Conservation (phyloP, 1,140 invertebrate genomes). For the Scaptodrosophila lebanonensis region DNA sequence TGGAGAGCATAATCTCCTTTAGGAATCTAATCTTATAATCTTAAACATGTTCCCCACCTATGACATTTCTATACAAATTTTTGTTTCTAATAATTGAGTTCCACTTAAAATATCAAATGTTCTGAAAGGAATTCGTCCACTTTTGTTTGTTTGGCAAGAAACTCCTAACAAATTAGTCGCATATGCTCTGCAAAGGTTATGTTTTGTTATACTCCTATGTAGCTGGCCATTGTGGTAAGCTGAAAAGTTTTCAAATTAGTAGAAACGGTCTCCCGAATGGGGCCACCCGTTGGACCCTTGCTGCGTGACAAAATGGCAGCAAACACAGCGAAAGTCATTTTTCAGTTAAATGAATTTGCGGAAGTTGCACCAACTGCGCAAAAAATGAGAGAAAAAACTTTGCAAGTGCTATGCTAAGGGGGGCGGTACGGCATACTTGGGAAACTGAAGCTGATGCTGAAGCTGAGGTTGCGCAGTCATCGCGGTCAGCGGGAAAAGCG, state of each 20-base stretch:
- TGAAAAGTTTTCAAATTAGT: neutral
- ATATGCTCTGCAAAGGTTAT: no score
- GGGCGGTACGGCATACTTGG: neutral
- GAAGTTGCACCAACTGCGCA: conserved; percentile 60
- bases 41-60: no score
- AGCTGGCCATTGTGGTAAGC: no score
- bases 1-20: no score
- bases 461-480: conserved; percentile 23
- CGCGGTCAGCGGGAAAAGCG: conserved; percentile 54
- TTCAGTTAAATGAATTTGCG: conserved; percentile 74
- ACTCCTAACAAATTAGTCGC: no score
- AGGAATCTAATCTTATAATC: no score
- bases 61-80: no score
- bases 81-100: no score
- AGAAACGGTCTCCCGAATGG: conserved; percentile 20
- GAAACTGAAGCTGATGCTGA: conserved; percentile 17
- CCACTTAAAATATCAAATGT: no score
- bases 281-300: conserved; percentile 11
- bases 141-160: no score
- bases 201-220: no score
- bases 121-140: no score
- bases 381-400: conserved; percentile 38
- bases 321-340: conserved; percentile 61
- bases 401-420: neutral
- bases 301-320: conserved; percentile 37